phyloP scores from a whole-genome alignment of 1,140 invertebrate genomes.

The Oncopodura yosiiana region DNA sequence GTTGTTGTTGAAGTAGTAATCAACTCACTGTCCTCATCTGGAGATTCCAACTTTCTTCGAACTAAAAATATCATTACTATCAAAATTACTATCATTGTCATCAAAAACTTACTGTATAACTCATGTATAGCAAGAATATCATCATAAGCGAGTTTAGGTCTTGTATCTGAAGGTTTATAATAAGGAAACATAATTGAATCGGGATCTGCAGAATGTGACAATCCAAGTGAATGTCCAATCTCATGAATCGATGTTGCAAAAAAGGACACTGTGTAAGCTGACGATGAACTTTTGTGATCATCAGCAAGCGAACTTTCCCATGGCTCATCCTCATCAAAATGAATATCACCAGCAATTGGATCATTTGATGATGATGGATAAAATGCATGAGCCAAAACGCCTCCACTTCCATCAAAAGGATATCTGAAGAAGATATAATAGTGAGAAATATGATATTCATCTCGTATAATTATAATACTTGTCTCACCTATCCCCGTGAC shows the following conservation, averaged over 20 bases:
- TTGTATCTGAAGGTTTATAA: constrained; percentile 64
- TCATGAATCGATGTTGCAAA: constrained; percentile 87
- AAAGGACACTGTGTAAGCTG: constrained; percentile 52
- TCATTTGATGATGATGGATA: constrained; percentile 66
- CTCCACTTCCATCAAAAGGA: constrained; percentile 77
- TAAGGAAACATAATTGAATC: constrained; percentile 87
- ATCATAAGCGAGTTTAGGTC: constrained; percentile 68
- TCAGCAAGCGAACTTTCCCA: constrained; percentile 18
- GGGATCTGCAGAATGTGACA: constrained; percentile 74
- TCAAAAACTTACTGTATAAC: constrained; percentile 59
- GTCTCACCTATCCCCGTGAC: constrained; percentile 55
- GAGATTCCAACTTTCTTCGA: not conserved
- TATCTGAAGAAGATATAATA: constrained; percentile 44
- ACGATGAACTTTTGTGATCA: not conserved
- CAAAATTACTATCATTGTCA: not conserved
- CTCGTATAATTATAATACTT: not conserved
- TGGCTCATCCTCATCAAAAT: constrained; percentile 80
- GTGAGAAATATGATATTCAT: not conserved
- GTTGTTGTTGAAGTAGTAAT: not conserved
- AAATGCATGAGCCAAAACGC: constrained; percentile 83
- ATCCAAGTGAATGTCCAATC: constrained; percentile 82
- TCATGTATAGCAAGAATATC: constrained; percentile 76
- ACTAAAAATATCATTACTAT: not conserved
- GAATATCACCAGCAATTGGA: constrained; percentile 66
- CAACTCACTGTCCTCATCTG: not conserved